Conservation (phyloP, 2,888 invertebrate genomes). For the Falcaria lacertinaria region DNA sequence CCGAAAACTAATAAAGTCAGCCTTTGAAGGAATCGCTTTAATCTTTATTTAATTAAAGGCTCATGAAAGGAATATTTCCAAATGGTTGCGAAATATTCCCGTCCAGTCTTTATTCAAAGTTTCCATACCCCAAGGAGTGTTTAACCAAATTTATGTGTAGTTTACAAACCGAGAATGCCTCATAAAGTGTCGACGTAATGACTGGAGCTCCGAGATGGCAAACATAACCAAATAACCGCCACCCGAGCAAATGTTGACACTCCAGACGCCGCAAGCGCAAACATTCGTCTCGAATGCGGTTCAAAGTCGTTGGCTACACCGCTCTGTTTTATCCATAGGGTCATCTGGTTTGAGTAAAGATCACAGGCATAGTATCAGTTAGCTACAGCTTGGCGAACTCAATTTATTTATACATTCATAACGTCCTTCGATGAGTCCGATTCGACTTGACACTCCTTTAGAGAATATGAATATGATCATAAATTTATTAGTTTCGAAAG, state of each 20-base stretch:
- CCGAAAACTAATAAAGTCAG: neutral
- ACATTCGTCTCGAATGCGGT: slow-evolving; percentile 3
- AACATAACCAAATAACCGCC: slow-evolving; percentile 3
- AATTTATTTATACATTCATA: neutral
- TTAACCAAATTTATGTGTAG: neutral
- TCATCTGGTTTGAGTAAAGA: neutral
- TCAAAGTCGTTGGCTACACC: slow-evolving; percentile 1
- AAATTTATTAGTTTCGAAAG: neutral
- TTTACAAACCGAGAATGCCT: neutral
- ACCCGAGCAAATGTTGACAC: slow-evolving; percentile 2
- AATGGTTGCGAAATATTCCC: neutral
- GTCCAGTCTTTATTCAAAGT: neutral
- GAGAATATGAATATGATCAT: too few species aligned
- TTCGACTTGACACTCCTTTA: neutral
- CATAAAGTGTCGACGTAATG: slow-evolving; percentile 5
- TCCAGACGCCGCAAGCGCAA: slow-evolving; percentile 1
- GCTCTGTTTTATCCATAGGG: slow-evolving; percentile 1
- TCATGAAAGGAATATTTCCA: neutral
- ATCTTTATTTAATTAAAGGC: neutral
- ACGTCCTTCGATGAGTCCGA: too few species aligned
- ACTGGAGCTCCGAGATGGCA: slow-evolving; percentile 2
- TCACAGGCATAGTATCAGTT: neutral
- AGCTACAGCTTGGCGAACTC: neutral
- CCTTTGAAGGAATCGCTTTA: neutral
- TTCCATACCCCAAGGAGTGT: neutral